Conservation (phyloP, 2,113 vertebrate genomes). For the Mobula hypostoma region DNA sequence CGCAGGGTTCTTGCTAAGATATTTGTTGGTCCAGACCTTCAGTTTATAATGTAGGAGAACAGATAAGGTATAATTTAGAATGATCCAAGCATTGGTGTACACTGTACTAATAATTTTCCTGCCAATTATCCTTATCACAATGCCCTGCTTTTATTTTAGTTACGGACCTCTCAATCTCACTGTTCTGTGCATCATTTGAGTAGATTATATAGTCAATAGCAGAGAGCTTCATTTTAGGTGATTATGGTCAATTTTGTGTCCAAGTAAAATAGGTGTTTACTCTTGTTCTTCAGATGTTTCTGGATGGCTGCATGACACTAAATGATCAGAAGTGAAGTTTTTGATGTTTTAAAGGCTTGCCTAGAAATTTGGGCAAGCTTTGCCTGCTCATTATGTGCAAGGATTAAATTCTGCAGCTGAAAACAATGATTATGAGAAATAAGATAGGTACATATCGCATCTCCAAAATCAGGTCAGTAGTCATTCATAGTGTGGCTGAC, state of each 20-base stretch:
- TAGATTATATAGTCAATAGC: neutral
- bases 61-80: too few relatives aligned
- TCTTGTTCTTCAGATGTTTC: neutral
- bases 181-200: too few relatives aligned
- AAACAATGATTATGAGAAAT: neutral
- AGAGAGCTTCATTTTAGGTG: too few relatives aligned
- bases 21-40: too few relatives aligned
- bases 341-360: neutral
- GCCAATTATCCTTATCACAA: too few relatives aligned
- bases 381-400: neutral
- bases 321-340: neutral
- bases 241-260: neutral
- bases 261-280: neutral
- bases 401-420: neutral
- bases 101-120: too few relatives aligned
- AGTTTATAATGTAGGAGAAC: too few relatives aligned
- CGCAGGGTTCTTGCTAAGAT: too few relatives aligned
- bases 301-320: neutral
- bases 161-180: too few relatives aligned
- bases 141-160: too few relatives aligned
- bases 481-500: neutral
- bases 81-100: too few relatives aligned
- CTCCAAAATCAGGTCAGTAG: neutral
- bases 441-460: neutral
- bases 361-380: neutral